A percentile compares a stretch with the other conserved stretches of the same genome.
phyloP scores from a whole-genome alignment of 1,140 invertebrate species.

The Aradophagus sp. region DNA sequence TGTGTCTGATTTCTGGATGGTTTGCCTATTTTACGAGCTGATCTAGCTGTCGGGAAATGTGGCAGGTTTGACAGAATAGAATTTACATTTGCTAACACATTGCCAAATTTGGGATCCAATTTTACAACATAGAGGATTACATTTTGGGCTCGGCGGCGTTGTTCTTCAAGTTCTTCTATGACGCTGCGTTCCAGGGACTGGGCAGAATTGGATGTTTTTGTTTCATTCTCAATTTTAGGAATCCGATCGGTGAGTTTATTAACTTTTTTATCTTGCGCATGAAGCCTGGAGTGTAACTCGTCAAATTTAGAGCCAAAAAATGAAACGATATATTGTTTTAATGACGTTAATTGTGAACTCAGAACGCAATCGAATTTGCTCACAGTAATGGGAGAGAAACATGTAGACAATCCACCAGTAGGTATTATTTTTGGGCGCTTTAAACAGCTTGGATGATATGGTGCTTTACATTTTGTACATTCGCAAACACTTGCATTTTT shows the following conservation, averaged over 20 bases:
- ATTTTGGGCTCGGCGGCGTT: neutral
- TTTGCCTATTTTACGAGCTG: conserved; percentile 2
- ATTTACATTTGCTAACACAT: neutral
- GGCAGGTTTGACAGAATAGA: neutral
- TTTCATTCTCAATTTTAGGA: neutral
- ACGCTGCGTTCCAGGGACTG: neutral
- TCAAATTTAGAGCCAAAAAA: conserved; percentile 9
- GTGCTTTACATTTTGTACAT: neutral
- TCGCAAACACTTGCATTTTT: neutral
- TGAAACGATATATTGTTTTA: neutral
- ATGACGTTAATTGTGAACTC: neutral
- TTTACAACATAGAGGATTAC: conserved; percentile 8
- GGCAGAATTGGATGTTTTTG: neutral
- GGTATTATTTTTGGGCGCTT: neutral
- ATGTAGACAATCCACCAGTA: neutral
- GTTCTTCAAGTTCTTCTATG: conserved; percentile 1
- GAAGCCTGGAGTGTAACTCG: neutral
- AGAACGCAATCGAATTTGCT: neutral
- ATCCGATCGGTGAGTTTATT: neutral
- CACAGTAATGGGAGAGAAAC: neutral
- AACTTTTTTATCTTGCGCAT: neutral
- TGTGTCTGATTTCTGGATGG: neutral
- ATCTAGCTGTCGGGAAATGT: neutral
- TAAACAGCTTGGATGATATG: conserved; percentile 3
- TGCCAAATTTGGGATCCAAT: neutral